Conservation (phyloP, 1,140 invertebrate genomes). For the Holcopasites calliopsidis region DNA sequence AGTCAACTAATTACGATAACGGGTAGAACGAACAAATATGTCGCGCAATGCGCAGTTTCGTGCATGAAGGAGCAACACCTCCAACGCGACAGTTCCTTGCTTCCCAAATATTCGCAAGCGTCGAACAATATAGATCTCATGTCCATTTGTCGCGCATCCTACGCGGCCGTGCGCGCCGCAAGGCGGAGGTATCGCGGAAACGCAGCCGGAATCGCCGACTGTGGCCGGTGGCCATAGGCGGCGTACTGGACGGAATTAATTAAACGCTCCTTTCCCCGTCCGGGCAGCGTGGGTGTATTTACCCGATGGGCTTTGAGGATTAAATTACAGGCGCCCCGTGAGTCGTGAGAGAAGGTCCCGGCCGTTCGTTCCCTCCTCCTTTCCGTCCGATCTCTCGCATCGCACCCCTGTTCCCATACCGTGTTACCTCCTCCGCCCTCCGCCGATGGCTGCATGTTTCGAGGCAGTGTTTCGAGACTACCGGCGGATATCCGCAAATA, state of each 20-base stretch:
- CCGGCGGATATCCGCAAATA: slow-evolving; percentile 61
- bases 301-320: slow-evolving; percentile 61
- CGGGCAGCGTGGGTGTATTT: slow-evolving; percentile 54
- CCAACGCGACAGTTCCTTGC: not conserved
- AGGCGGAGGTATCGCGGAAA: slow-evolving; percentile 40
- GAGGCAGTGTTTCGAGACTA: slow-evolving; percentile 52
- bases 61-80: not conserved
- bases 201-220: slow-evolving; percentile 32
- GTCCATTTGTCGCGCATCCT: not conserved
- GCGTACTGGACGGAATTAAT: slow-evolving; percentile 59
- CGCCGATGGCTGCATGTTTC: slow-evolving; percentile 15
- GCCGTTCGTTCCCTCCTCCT: slow-evolving; percentile 34
- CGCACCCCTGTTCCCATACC: not conserved
- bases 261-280: slow-evolving; percentile 36
- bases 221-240: slow-evolving; percentile 39
- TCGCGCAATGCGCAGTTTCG: too few relatives aligned
- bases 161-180: slow-evolving; percentile 13
- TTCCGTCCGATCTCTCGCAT: slow-evolving; percentile 1
- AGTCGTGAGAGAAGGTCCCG: slow-evolving; percentile 45
- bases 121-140: too few relatives aligned
- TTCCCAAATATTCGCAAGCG: too few relatives aligned
- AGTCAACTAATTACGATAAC: too few relatives aligned
- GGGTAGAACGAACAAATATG: too few relatives aligned
- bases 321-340: slow-evolving; percentile 58
- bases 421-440: not conserved